A percentile compares a stretch with the other conserved stretches of the same genome.
These are phyloP conservation scores for Trachelus stipa DNA, from an alignment of 2,888 invertebrate genomes.

Conservation along the genomic window DNA sequence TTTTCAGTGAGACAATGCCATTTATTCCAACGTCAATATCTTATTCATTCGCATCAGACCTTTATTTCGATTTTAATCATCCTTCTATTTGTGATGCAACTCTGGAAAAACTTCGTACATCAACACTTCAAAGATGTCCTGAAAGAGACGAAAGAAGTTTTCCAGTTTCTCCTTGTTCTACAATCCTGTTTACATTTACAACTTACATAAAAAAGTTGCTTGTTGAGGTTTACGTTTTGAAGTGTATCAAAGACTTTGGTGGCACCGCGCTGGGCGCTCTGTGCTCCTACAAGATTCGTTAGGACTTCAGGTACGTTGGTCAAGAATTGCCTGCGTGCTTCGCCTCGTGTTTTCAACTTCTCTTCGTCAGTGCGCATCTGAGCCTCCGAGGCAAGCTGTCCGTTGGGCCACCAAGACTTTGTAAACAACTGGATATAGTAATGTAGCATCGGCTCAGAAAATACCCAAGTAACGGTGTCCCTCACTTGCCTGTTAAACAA, in stretches of 20 bases:
- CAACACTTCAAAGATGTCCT: slow-evolving; percentile 70
- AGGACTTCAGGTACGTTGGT: slow-evolving; percentile 84
- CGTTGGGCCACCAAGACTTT: slow-evolving; percentile 92
- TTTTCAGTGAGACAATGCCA: too few species aligned
- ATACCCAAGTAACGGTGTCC: slow-evolving; percentile 87
- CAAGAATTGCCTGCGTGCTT: slow-evolving; percentile 77
- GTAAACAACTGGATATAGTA: slow-evolving; percentile 85
- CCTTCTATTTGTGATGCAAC: slow-evolving; percentile 46
- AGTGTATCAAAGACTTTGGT: slow-evolving; percentile 88
- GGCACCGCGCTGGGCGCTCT: slow-evolving; percentile 85
- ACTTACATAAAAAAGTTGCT: slow-evolving; percentile 91
- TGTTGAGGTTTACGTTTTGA: slow-evolving; percentile 87
- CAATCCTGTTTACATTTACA: not conserved
- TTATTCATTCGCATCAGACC: too few species aligned
- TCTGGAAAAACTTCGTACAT: slow-evolving; percentile 71
- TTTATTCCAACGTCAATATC: too few species aligned
- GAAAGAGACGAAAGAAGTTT: slow-evolving; percentile 43
- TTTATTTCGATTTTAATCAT: too few species aligned
- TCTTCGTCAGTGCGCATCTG: slow-evolving; percentile 72
- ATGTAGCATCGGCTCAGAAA: slow-evolving; percentile 91
- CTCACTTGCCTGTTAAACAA: slow-evolving; percentile 78
- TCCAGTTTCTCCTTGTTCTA: too few species aligned
- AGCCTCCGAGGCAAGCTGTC: slow-evolving; percentile 74
- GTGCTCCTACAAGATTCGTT: slow-evolving; percentile 86
- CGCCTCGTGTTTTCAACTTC: slow-evolving; percentile 75